Evolutionary conservation across 2,113 vertebrate species (phyloP), one percentile per base, ranked within the genome.

Genomic region (Toxostoma redivivum): DNA sequence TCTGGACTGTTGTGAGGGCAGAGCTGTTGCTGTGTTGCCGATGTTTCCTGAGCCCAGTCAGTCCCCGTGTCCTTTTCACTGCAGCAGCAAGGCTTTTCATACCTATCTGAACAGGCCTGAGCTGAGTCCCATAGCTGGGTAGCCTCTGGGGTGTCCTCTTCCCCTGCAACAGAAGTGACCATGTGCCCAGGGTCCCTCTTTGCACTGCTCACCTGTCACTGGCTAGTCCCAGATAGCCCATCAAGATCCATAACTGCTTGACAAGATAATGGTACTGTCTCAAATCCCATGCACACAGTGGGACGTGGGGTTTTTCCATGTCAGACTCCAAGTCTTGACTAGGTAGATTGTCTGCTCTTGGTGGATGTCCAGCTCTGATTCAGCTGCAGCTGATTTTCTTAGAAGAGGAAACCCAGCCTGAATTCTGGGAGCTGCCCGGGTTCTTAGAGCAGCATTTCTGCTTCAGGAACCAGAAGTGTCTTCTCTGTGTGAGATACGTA

Each of bases 401-500:
- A 27, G 51, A 76, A 27, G 56, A 64, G 30, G 30, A 70, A 88
- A 28, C 22, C 18, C 33, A 77, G 22, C 15, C 45, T 25, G 42
- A 37, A 30, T n/a, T 69, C 18, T 81, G 50, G 24, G 48, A 65
- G 25, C 27, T 31, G n/a, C 22, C 15, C 9, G 11, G 8, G 23
- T 65, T 91, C 64, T 62, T 30, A 12, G 21, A 77, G 58, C 62
- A 40, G 19, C 1, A 0, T 44, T 88, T 73, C 44, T 27, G 30
- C 57, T 54, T 71, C 28, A 22, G 61, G 40, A 66, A 30, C 9
- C 72, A 53, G 42, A 45, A 69, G 6, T n/a, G 28, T 38, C 33
- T 40, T 56, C 16, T 33, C 48, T 0, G 0, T 15, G 10, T 37
- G 20, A 15, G 22, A 40, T 33, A 27, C 2, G 11, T 30, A 35